Percentiles rank a stretch among this genome's conserved stretches.
These are phyloP conservation scores for Mormoops blainvillei DNA, from an alignment of 2,113 vertebrate genomes.

Conservation along the genomic window DNA sequence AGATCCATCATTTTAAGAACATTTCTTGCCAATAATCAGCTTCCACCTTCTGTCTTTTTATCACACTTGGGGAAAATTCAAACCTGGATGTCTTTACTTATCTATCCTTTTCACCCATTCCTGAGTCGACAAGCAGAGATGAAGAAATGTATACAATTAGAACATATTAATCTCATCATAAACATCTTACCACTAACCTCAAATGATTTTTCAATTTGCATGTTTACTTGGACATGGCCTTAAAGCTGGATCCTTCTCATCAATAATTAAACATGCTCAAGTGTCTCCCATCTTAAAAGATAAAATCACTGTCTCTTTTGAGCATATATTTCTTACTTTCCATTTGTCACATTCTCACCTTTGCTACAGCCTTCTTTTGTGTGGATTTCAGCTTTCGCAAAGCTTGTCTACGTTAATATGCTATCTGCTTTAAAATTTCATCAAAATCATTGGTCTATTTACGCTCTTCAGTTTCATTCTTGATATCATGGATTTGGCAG, in stretches of 20 bases:
- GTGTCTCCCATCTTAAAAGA: background rate
- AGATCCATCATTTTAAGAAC: background rate
- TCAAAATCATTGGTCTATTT: background rate
- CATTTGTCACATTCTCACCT: background rate
- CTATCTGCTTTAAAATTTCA: background rate
- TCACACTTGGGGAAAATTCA: background rate
- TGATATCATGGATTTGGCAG: background rate
- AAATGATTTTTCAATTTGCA: background rate
- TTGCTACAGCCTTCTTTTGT: background rate
- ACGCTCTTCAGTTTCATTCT: background rate
- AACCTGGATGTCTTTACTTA: background rate
- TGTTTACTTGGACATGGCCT: background rate
- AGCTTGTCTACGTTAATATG: background rate
- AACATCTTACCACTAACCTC: background rate
- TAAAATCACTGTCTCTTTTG: background rate
- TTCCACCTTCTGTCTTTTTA: background rate
- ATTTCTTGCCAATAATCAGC: background rate
- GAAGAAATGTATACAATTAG: background rate
- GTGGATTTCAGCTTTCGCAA: background rate
- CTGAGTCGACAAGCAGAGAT: background rate
- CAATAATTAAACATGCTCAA: background rate
- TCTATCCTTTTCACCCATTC: background rate
- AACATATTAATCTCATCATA: background rate
- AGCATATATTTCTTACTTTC: background rate
- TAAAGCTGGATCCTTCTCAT: background rate